A percentile compares a stretch with the other conserved stretches of the same genome.
Evolutionary conservation across 2,888 invertebrate genomes (phyloP).

Genomic region (Aphidius colemani): DNA sequence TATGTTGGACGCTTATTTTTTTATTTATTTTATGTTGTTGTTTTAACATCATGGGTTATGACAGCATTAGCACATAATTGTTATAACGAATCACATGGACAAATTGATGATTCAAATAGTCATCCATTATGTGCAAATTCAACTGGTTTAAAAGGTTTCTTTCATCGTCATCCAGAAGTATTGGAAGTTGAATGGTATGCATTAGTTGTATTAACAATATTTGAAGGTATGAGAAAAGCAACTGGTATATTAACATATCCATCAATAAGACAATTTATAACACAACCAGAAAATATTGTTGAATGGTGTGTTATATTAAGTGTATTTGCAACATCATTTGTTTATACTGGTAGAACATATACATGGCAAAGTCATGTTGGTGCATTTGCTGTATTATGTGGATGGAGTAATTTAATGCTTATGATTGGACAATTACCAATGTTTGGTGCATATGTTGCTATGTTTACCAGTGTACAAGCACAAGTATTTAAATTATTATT

Average conservation of each 20-base stretch:
- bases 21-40: constrained; percentile 79
- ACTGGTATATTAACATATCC: constrained; percentile 83
- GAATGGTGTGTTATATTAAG: constrained; percentile 87
- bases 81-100: constrained; percentile 70
- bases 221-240: constrained; percentile 80
- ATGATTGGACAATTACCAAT: constrained; percentile 88
- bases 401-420: constrained; percentile 89
- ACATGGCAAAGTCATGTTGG: constrained; percentile 88
- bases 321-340: constrained; percentile 82
- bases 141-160: constrained; percentile 75
- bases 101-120: constrained; percentile 67
- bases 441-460: constrained; percentile 87
- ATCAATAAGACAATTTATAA: constrained; percentile 79
- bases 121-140: constrained; percentile 67
- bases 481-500: constrained; percentile 85
- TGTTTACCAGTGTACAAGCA: constrained; percentile 86
- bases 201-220: constrained; percentile 75
- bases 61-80: constrained; percentile 84
- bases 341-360: constrained; percentile 77
- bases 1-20: constrained; percentile 80
- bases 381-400: constrained; percentile 82
- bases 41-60: constrained; percentile 80
- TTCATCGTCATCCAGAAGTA: constrained; percentile 75
- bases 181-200: constrained; percentile 87
- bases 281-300: constrained; percentile 82